Percentiles rank a stretch among this genome's conserved stretches.
Conservation (phyloP, 2,113 vertebrate species). For the Eublepharis macularius region DNA sequence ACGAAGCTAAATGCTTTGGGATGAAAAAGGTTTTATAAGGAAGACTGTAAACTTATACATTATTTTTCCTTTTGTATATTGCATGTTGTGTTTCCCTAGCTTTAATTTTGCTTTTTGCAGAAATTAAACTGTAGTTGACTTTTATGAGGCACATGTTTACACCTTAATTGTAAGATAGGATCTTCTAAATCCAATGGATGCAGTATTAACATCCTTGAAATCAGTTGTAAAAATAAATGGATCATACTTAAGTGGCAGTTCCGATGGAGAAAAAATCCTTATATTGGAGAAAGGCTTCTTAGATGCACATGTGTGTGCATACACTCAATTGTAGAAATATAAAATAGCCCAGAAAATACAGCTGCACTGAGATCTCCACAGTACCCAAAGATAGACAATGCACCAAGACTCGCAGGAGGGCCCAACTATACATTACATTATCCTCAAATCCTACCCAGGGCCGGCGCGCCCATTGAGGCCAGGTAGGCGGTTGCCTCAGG, state of each 20-base stretch:
- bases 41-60: constrained; percentile 31
- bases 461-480: no score
- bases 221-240: constrained; percentile 34
- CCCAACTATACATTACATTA: no score
- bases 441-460: no score
- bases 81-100: constrained; percentile 15
- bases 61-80: constrained; percentile 40
- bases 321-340: background rate
- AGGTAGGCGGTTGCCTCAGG: no score
- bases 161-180: constrained; percentile 23
- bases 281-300: no score
- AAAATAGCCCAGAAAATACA: background rate
- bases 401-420: background rate
- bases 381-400: background rate
- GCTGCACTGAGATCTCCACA: background rate
- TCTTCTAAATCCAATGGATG: constrained; percentile 25
- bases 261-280: no score
- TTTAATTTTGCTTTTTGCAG: no score
- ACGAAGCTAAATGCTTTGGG: constrained; percentile 25
- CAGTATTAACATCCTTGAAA: background rate
- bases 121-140: constrained; percentile 49
- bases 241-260: background rate
- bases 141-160: background rate
- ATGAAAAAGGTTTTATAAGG: constrained; percentile 25
- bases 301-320: background rate